These are phyloP conservation scores for Camponotus floridanus DNA, from an alignment of 1,140 invertebrate species.

Conservation along the genomic window DNA sequence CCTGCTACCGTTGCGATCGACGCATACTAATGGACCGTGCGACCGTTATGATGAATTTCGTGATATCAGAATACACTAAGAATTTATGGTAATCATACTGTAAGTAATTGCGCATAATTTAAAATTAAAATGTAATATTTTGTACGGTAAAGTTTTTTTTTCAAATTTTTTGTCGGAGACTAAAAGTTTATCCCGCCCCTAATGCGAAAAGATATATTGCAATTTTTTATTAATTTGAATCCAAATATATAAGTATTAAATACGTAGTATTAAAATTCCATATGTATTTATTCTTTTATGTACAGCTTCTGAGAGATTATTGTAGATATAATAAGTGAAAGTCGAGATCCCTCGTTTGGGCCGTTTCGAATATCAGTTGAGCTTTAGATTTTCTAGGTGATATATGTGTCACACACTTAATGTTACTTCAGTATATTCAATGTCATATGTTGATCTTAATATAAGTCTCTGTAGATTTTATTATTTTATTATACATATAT, in stretches of 20 bases:
- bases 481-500: neutral
- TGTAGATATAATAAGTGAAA: neutral
- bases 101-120: neutral
- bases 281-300: neutral
- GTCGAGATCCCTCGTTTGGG: neutral
- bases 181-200: neutral
- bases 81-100: neutral
- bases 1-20: neutral
- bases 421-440: neutral
- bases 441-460: no score
- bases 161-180: neutral
- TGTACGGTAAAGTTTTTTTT: neutral
- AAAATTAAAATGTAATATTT: neutral
- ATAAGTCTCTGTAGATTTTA: no score
- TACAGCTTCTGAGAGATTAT: neutral
- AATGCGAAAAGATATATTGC: neutral
- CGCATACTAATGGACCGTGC: neutral
- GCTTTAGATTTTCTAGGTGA: conserved; percentile 6
- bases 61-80: neutral
- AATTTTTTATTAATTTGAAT: neutral
- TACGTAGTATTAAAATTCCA: conserved; percentile 8
- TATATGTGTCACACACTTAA: neutral
- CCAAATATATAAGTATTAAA: no score
- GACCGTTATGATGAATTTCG: conserved; percentile 2
- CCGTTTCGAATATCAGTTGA: neutral